phyloP scores from a whole-genome alignment of 2,888 invertebrate species.

The Mycalesis mineus region DNA sequence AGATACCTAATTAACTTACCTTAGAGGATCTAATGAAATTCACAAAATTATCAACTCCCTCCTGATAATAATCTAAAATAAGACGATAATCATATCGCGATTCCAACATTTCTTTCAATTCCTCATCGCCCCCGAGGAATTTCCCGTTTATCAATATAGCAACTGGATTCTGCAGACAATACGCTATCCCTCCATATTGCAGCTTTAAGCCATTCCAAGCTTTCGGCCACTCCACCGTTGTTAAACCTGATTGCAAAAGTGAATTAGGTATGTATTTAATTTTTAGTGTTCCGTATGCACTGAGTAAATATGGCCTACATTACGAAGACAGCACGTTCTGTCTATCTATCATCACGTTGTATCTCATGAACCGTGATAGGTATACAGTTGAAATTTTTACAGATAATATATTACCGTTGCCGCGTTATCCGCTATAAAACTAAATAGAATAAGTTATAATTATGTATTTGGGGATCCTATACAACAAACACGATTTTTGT shows the following conservation, averaged over 20 bases:
- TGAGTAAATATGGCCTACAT: neutral
- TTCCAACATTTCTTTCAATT: conserved; percentile 62
- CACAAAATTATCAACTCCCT: conserved; percentile 60
- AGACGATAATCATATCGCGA: conserved; percentile 64
- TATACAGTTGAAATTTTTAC: no score
- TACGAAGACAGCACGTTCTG: no score
- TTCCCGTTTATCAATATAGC: conserved; percentile 69
- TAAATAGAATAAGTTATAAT: no score
- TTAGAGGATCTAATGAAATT: conserved; percentile 59
- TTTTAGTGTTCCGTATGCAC: no score
- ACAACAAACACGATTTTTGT: no score
- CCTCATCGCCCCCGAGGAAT: conserved; percentile 74
- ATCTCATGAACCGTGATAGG: no score
- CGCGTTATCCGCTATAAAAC: no score
- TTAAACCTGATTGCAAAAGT: conserved; percentile 44
- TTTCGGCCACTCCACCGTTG: conserved; percentile 61
- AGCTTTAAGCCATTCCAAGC: conserved; percentile 54
- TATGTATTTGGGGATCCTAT: no score
- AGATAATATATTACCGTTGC: no score
- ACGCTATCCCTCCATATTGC: conserved; percentile 64
- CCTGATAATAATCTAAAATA: conserved; percentile 61
- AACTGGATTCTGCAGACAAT: conserved; percentile 62
- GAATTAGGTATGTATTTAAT: no score
- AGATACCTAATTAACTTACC: conserved; percentile 43
- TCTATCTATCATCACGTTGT: no score